Conservation (phyloP, 2,888 invertebrate species). For the Portevinia maculata region DNA sequence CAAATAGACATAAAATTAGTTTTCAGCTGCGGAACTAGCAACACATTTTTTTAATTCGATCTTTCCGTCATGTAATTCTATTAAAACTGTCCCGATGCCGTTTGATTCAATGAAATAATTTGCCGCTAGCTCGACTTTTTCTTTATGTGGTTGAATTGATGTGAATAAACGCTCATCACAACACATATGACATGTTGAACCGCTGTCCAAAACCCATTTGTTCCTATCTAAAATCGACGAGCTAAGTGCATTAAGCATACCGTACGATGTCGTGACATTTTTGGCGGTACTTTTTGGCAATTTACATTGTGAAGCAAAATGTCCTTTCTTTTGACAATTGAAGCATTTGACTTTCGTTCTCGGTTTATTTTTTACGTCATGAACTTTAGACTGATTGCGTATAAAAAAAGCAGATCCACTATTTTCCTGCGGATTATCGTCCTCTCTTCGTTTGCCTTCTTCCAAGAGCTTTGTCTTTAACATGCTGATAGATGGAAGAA, state of each 20-base stretch:
- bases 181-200: slow-evolving; percentile 13
- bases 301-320: slow-evolving; percentile 22
- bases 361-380: neutral
- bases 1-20: too few species aligned
- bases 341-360: slow-evolving; percentile 7
- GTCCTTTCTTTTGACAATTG: slow-evolving; percentile 22
- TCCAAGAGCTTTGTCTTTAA: neutral
- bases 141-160: neutral
- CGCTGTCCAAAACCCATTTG: slow-evolving; percentile 26
- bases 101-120: neutral
- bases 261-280: slow-evolving; percentile 24
- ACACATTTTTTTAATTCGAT: too few species aligned
- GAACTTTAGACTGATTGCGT: neutral
- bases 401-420: too few species aligned
- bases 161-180: neutral
- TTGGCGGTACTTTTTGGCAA: slow-evolving; percentile 12
- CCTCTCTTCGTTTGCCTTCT: too few species aligned
- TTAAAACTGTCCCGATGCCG: too few species aligned
- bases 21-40: too few species aligned
- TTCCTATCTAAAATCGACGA: slow-evolving; percentile 21
- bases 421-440: too few species aligned
- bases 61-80: too few species aligned
- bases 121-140: neutral
- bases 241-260: slow-evolving; percentile 12
- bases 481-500: neutral